These are phyloP conservation scores for Macrophya annulata DNA, from an alignment of 2,888 invertebrate genomes.

Conservation along the genomic window DNA sequence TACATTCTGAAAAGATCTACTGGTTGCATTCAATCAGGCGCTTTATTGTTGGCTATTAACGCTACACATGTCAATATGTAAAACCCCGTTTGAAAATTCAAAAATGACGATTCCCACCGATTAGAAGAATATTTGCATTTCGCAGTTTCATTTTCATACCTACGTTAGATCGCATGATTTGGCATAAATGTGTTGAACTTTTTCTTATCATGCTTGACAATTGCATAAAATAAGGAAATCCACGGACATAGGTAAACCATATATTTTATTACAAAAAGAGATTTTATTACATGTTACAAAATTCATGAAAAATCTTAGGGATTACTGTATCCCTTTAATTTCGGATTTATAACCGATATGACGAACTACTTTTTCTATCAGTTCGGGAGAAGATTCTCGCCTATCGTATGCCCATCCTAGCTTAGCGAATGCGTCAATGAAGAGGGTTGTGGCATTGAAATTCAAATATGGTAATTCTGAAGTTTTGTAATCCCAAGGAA, in stretches of 20 bases:
- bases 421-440: not conserved
- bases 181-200: not conserved
- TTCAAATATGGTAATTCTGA: not conserved
- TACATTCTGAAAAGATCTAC: not conserved
- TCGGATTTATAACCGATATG: not conserved
- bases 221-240: not conserved
- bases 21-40: not conserved
- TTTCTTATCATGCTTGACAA: not conserved
- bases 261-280: not conserved
- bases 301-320: not conserved
- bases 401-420: conserved; percentile 5
- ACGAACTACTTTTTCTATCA: not conserved
- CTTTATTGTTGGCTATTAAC: not conserved
- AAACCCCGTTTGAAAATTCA: not conserved
- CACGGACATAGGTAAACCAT: not conserved
- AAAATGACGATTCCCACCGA: not conserved
- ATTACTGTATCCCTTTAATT: not conserved
- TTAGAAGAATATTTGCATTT: not conserved
- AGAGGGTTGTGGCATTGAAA: not conserved
- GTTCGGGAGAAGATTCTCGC: not conserved
- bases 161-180: not conserved
- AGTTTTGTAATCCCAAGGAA: conserved; percentile 22
- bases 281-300: not conserved
- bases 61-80: not conserved
- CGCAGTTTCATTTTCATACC: not conserved